Base-by-base conservation (phyloP, 2,113 vertebrate species). In the Podilymbus podiceps region DNA sequence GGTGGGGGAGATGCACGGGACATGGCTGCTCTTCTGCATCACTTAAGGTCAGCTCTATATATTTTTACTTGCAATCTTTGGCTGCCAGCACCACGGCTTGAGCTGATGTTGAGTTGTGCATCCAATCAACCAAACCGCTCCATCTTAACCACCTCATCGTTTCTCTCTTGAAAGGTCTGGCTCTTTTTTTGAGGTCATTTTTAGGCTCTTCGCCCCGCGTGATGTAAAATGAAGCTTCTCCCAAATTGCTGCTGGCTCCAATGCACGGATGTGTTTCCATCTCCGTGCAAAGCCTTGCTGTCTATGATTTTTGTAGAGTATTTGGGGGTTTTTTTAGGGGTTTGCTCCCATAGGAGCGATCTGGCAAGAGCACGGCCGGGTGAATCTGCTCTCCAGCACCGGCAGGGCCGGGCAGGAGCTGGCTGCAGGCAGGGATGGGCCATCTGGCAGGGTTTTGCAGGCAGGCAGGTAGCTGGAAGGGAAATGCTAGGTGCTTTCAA, bases 141-240 rank as follows among this genome's bases (percentile, higher is more conserved):
- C 42, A 44, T 47, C 64, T 30, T 15, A 19, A 49, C n/a, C 18
- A 18, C 0, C 0, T 7, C 0, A 0, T 47, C 46, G 23, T 31
- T 68, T 49, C 47, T 42, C 40, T 77, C 40, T 86, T 31, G 28
- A 52, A 33, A 67, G 21, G 8, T 62, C 35, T 24, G 33, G 5
- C 55, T n/a, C 30, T 25, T 53, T 47, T 47, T 40, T 35, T 2
- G 2, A 38, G 44, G 77, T 78, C 28, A 11, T 52, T 69, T 90
- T 90, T 42, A 30, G 66, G 22, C 13, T 78, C 7, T 49, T 68
- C 2, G 1, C 17, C 11, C 5, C 0, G 0, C 2, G 8, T 5
- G 31, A 19, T 14, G 15, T 2, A 21, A 62, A 56, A 19, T 1
- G 20, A 15, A 9, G 20, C 44, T 81, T 46, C 53, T 86, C 44